Base-by-base conservation (phyloP, 1,140 invertebrate genomes). In the Lordiphosa stackelbergi region DNA sequence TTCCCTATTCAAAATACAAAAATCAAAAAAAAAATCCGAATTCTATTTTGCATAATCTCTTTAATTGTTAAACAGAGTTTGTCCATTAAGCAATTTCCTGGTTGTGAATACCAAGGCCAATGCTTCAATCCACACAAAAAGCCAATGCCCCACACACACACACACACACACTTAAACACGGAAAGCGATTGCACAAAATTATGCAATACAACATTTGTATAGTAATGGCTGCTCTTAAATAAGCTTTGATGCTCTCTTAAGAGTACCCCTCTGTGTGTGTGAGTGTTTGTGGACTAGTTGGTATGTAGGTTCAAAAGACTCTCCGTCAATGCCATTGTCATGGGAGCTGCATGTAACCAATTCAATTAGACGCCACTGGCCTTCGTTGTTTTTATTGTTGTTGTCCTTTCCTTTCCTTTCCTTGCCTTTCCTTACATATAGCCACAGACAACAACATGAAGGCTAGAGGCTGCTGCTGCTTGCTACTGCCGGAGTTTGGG, bases 241-340 rank as follows among this genome's bases (percentile, higher is more conserved):
- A 55, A 49, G 48, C n/a, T 65, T 47, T n/a, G 38, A 24, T 40
- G 22, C 66, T 70, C 71, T 68, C 69, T 53, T 49, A 49, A 62
- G 34, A 48, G 43, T 11, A 19, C 24, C 40, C n/a, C 37, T 35
- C 31, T 58, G 40, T 35, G 34, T 46, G 12, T 43, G 35, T 48
- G 37, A 28, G 9, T 46, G 53, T 42, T 16, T 16, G 51, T 59
- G 52, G 41, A 31, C 38, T 36, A 46, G 51, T 65, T 9, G 43
- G 11, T 31, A 46, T 31, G 43, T 28, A 31, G 24, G 28, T n/a
- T 12, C 22, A 24, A 34, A 16, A 12, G 31, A 34, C 43, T 61
- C 63, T 69, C 61, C 51, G 62, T 85, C 81, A 85, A 81, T 85
- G 75, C 81, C 81, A 85, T 81, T 85, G 81, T 66, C 81, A 85